Base-by-base conservation (phyloP, 2,797 vertebrate genomes). In the Thamnophis elegans region DNA sequence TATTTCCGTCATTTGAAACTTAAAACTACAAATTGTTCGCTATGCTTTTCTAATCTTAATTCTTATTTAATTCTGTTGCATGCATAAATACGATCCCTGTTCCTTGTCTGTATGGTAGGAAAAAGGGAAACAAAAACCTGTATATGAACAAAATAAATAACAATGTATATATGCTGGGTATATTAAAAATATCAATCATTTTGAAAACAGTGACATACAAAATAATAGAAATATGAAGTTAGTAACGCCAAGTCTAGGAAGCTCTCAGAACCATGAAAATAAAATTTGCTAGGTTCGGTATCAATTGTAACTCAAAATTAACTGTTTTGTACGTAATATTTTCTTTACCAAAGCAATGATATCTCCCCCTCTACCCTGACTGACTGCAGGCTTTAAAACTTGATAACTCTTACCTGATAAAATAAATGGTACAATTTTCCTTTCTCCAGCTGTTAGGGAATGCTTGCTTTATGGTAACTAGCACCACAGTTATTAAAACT, bases 401-500 rank as follows among this genome's bases (percentile, higher is more conserved):
- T 51, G 53, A 28, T 14, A 73, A 47, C 88, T 88, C 87, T 91
- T 93, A 18, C 89, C 55, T 0, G 2, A 62, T 58, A 90, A 26
- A 93, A 94, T 88, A 20, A n/a, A 90, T 91, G 73, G 7, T 88
- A 0, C 0, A 90, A 59, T 47, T 88, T 88, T 92, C 90, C 62
- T 92, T 92, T 91, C 95, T 94, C 89, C 18, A 90, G 54, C 93
- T 91, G 92, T 93, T 90, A 59, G 89, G 85, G 88, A 59, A 56
- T 53, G 87, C 91, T 89, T 87, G 47, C 65, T 92, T 91, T 94
- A 85, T 90, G 59, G 56, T 73, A 93, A 90, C 91, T 90, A 94
- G 88, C 91, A 95, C 89, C 62, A 55, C 54, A 58, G 68, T 94
- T 94, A 94, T 96, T 95, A 86, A 78, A 87, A 88, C 92, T 94